A percentile compares a stretch with the other conserved stretches of the same genome.
Conservation (phyloP, 2,113 vertebrate genomes). For the Pitta sordida region DNA sequence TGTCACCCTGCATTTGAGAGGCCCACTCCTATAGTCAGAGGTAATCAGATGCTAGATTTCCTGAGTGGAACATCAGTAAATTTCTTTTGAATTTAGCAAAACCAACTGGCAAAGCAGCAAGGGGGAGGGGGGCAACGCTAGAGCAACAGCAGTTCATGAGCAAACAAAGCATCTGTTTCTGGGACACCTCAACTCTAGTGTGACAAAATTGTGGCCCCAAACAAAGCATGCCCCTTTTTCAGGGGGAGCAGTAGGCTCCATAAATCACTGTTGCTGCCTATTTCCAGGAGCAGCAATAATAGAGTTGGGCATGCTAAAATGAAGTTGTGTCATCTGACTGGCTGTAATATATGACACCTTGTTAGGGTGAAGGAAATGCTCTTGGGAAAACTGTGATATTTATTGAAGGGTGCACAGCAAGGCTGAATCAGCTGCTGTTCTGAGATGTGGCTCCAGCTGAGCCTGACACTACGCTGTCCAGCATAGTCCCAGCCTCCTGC, state of each 20-base stretch:
- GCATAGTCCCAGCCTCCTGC: background rate
- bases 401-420: rapidly evolving
- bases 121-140: background rate
- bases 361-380: background rate
- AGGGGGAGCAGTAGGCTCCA: background rate
- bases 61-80: background rate
- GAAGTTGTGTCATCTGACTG: background rate
- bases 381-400: rapidly evolving
- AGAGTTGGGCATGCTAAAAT: background rate
- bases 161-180: background rate
- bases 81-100: background rate
- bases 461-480: background rate
- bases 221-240: background rate
- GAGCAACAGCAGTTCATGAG: background rate
- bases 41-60: background rate
- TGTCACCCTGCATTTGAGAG: background rate
- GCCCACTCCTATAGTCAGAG: background rate
- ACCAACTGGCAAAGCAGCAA: background rate
- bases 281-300: background rate
- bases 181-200: background rate
- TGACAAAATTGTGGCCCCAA: background rate
- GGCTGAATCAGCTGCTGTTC: background rate
- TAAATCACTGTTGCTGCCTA: background rate
- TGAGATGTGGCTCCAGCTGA: background rate
- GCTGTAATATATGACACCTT: rapidly evolving